Evolutionary conservation across 2,113 vertebrate genomes (phyloP).

Genomic region (Mesocricetus auratus): DNA sequence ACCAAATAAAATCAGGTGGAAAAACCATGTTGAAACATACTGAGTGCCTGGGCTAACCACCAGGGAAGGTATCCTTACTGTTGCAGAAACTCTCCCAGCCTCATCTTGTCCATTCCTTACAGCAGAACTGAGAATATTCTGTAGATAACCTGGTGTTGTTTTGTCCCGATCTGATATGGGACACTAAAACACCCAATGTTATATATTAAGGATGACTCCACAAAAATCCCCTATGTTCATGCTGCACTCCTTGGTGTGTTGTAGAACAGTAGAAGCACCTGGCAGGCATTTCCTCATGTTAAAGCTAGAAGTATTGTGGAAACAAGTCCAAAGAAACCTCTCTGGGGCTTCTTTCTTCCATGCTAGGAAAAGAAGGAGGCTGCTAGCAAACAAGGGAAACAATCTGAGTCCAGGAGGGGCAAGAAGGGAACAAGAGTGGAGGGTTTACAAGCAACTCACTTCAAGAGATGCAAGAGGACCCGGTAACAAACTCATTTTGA

Average conservation of each 20-base stretch:
- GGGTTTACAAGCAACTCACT: not conserved
- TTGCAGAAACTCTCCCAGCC: not conserved
- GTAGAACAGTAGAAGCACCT: not conserved
- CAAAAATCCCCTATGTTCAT: not conserved
- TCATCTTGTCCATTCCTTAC: too few species aligned
- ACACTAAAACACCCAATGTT: not conserved
- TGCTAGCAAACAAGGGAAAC: not conserved
- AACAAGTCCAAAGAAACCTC: not conserved
- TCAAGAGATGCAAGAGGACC: not conserved
- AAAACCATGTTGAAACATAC: not conserved
- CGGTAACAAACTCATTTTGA: not conserved
- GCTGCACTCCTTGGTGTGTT: fast-evolving
- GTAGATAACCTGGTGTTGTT: too few species aligned
- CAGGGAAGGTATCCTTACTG: not conserved
- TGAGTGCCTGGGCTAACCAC: not conserved
- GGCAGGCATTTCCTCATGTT: not conserved
- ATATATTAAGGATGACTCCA: not conserved
- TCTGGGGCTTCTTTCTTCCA: not conserved
- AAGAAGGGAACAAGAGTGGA: too few species aligned
- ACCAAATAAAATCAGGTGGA: not conserved
- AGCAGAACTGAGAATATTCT: not conserved
- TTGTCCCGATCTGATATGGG: not conserved
- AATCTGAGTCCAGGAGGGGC: not conserved
- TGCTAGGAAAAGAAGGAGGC: not conserved
- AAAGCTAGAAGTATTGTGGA: not conserved